A percentile compares a stretch with the other conserved stretches of the same genome.
Evolutionary conservation across 1,140 invertebrate genomes (phyloP).

Genomic region (Plutomurus gul): DNA sequence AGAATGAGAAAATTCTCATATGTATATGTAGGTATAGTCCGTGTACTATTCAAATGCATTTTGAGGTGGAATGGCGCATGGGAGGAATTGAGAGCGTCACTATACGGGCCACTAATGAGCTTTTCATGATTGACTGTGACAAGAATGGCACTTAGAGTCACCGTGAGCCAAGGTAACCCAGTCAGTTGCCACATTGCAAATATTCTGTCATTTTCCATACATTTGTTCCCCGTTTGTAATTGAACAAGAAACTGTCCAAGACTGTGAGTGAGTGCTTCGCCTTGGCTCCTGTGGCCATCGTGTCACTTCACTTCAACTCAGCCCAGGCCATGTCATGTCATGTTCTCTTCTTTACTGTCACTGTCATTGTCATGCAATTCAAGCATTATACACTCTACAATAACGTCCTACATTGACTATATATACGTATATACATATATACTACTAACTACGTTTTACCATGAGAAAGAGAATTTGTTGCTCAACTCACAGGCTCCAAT

Average conservation of each 20-base stretch:
- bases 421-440: too few relatives aligned
- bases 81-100: too few relatives aligned
- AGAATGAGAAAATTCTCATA: too few relatives aligned
- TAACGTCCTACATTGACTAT: neutral
- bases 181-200: neutral
- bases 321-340: neutral
- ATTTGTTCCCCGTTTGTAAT: neutral
- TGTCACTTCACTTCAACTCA: neutral
- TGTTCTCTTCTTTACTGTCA: neutral
- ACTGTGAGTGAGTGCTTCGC: neutral
- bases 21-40: too few relatives aligned
- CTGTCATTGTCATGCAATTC: neutral
- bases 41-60: too few relatives aligned
- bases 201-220: neutral
- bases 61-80: too few relatives aligned
- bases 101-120: constrained; percentile 24
- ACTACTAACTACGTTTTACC: too few relatives aligned
- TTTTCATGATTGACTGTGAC: constrained; percentile 18
- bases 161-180: neutral
- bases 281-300: neutral
- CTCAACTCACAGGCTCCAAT: too few relatives aligned
- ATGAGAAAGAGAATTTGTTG: too few relatives aligned
- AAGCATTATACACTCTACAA: neutral
- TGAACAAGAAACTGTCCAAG: neutral
- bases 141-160: neutral